These are phyloP conservation scores for Botia kubotai DNA, from an alignment of 2,797 vertebrate species.

Conservation along the genomic window DNA sequence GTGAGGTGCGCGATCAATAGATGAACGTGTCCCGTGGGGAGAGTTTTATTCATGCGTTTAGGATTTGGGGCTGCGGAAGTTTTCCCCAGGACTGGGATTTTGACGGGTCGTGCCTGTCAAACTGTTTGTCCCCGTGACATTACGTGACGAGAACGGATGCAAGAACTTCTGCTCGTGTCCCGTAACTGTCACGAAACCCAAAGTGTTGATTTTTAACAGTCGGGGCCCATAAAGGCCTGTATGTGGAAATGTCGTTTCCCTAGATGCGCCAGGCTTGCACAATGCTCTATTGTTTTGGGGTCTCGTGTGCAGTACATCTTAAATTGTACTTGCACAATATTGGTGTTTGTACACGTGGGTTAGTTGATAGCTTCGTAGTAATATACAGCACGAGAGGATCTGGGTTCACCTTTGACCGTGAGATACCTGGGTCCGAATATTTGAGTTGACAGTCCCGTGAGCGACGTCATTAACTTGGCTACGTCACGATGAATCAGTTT, in stretches of 20 bases:
- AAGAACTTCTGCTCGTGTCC: background rate
- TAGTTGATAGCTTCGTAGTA: background rate
- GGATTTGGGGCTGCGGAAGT: conserved; percentile 73
- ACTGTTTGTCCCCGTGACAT: conserved; percentile 15
- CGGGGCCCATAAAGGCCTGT: conserved; percentile 32
- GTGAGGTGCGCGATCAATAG: conserved; percentile 44
- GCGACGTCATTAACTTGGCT: background rate
- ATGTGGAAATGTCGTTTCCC: conserved; percentile 19
- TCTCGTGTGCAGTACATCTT: background rate
- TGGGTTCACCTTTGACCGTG: background rate
- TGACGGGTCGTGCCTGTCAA: conserved; percentile 10
- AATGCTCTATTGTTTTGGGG: conserved; percentile 50
- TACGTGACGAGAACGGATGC: background rate
- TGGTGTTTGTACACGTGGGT: too few species aligned
- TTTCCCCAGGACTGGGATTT: conserved; percentile 72
- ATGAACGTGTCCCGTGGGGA: conserved; percentile 60
- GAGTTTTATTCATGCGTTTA: conserved; percentile 74
- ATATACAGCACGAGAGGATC: background rate
- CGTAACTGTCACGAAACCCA: background rate
- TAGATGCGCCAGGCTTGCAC: conserved; percentile 40
- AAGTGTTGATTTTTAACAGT: background rate
- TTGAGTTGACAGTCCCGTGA: conserved; percentile 1
- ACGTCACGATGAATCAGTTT: conserved; percentile 5
- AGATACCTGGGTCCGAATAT: background rate
- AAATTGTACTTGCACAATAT: background rate